Percentiles rank a stretch among this genome's conserved stretches.
Evolutionary conservation across 2,888 invertebrate genomes (phyloP).

Genomic region (Eilema depressum): DNA sequence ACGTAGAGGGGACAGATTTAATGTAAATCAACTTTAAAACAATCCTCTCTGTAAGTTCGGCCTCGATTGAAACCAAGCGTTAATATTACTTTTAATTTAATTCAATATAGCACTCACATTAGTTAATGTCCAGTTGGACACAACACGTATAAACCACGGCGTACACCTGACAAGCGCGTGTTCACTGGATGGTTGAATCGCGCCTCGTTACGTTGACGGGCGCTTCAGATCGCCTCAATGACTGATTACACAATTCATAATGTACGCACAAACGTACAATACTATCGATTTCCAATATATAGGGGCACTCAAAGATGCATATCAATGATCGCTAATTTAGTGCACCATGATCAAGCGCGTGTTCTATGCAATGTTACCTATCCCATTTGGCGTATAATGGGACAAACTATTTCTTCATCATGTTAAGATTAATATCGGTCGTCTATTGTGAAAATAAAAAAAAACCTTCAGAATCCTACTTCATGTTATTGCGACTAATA

Average conservation of each 20-base stretch:
- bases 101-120: not conserved
- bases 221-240: conserved; percentile 3
- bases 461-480: too few species aligned
- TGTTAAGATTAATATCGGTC: too few species aligned
- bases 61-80: not conserved
- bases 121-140: too few species aligned
- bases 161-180: not conserved
- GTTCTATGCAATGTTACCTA: not conserved
- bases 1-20: too few species aligned
- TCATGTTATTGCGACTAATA: too few species aligned
- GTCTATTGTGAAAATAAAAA: too few species aligned
- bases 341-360: not conserved
- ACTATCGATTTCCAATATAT: conserved; percentile 21
- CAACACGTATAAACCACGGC: not conserved
- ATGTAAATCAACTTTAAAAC: too few species aligned
- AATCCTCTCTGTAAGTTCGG: not conserved
- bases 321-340: not conserved
- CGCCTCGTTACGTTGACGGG: not conserved
- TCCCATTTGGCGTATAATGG: not conserved
- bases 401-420: too few species aligned
- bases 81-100: not conserved
- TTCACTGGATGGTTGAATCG: not conserved
- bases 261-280: not conserved
- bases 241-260: conserved; percentile 26
- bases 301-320: not conserved